Base-by-base conservation (phyloP, 2,113 vertebrate genomes). In the Corynorhinus townsendii region DNA sequence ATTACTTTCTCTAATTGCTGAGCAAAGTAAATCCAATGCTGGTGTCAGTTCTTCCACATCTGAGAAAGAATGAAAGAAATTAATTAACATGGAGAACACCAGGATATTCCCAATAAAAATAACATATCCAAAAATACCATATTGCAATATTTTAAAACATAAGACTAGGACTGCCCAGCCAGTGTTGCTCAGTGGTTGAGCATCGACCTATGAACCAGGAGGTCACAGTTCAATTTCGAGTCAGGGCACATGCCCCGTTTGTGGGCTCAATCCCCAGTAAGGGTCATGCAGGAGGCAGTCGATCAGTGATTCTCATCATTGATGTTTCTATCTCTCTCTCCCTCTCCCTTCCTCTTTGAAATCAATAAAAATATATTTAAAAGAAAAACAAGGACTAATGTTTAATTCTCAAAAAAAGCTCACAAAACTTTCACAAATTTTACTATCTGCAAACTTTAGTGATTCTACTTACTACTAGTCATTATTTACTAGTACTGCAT, bases 11-110 rank as follows among this genome's bases (percentile, higher is more conserved):
- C 95, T 98, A 98, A 99, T 99, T 0, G 99, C 98, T 5, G 98
- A 98, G 83, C 98, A 99, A 52, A 99, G 98, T 71, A 99, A 97
- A 96, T 99, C 98, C 69, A 99, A 93, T 2, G 99, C 99, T 54
- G 99, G 99, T 86, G 97, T 98, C 93, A 99, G 89, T 86, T 99
- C 98, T 97, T 99, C 98, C 43, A 99, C 77, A 96, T 98, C 99
- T 99, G 97, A 86, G 86, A 95, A 88, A 76, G 43, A 87, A 90
- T 4, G 33, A 94, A 92, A 62, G 73, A 95, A 83, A 83, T 68
- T 33, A 85, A 80, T 72, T 35, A 85, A 80, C 15, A 90, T n/a
- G 33, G 88, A 86, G 47, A 93, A 47, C 15, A 86, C 5, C 6
- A 68, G 24, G 30, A 45, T 45, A 54, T 3, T 76, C 68, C 72